Base-by-base conservation (phyloP, 2,888 invertebrate genomes). In the Catocala fraxini region DNA sequence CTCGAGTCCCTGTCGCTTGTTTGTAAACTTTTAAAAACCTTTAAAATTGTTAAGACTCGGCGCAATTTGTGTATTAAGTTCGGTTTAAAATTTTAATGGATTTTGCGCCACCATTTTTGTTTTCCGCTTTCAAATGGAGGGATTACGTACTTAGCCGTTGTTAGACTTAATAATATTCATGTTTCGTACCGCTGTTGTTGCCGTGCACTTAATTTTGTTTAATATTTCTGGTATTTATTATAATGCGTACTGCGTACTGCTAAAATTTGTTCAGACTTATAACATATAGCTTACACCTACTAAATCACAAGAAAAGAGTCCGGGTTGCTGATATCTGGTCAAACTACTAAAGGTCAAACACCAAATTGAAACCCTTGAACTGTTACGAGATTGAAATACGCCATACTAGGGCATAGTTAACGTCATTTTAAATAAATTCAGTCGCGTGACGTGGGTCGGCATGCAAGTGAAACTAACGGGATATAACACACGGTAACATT, bases 371-470 rank as follows among this genome's bases (percentile, higher is more conserved):
- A 33, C 41, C 33, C 39, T 59, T 53, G 35, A 52, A 33, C 10
- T 12, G 5, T 46, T 10, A 42, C 46, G 12, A 15, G 5, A 35
- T 11, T 56, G 15, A 12, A 51, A 45, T 15, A 39, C 10, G 43
- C 46, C 13, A 39, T 34, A 43, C 12, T 6, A 42, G 1, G 15
- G 15, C 15, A 46, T 39, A 46, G 41, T 68, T 56, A 62, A 56
- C 59, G 61, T 68, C 71, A 63, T 56, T 65, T 55, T 63, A 71
- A 66, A 75, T 75, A 63, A 63, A 64, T 75, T 62, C 54, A 34
- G 42, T 57, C 59, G 51, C 51, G 41, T 75, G 76, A 75, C 48
- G 46, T 63, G 73, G 75, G 75, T 75, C 51, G 59, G 46, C 66
- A 54, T 57, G 56, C 56, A 62, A 56, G 56, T 48, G 45, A 48